These are phyloP conservation scores for Parambassis ranga DNA, from an alignment of 2,797 vertebrate genomes.

Conservation along the genomic window DNA sequence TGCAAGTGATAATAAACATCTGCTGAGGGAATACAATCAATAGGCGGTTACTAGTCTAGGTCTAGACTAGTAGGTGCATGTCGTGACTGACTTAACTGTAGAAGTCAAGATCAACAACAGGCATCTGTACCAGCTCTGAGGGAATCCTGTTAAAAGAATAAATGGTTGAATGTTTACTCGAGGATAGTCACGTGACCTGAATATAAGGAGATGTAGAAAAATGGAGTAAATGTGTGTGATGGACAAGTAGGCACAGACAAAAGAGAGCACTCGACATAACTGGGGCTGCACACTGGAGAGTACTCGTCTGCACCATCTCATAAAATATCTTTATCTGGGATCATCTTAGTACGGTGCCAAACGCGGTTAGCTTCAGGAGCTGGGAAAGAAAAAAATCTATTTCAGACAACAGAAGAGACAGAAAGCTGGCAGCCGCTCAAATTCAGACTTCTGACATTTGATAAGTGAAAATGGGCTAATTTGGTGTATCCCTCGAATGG, in stretches of 20 bases:
- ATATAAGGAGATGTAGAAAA: constrained; percentile 21
- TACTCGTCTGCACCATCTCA: constrained; percentile 61
- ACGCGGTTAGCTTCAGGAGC: constrained; percentile 67
- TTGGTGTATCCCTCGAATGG: constrained; percentile 55
- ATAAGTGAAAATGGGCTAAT: constrained; percentile 72
- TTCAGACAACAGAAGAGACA: constrained; percentile 61
- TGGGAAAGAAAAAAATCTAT: constrained; percentile 54
- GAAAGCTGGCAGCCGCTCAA: constrained; percentile 70
- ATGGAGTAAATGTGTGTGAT: constrained; percentile 42
- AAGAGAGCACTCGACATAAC: constrained; percentile 67
- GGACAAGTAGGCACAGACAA: constrained; percentile 61
- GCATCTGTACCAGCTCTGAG: not conserved
- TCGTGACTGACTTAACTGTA: constrained; percentile 11
- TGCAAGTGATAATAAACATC: constrained; percentile 39
- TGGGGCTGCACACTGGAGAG: constrained; percentile 72
- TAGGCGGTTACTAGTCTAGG: constrained; percentile 12
- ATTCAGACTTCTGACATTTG: constrained; percentile 62
- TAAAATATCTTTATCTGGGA: constrained; percentile 75
- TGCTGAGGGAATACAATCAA: constrained; percentile 18
- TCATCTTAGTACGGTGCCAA: constrained; percentile 70
- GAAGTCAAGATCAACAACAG: constrained; percentile 1
- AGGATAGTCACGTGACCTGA: constrained; percentile 19
- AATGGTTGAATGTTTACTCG: constrained; percentile 11
- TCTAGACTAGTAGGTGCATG: constrained; percentile 21
- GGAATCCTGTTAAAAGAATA: not conserved